These are phyloP conservation scores for Urechis unicinctus DNA, from an alignment of 2,888 invertebrate genomes.

Conservation along the genomic window DNA sequence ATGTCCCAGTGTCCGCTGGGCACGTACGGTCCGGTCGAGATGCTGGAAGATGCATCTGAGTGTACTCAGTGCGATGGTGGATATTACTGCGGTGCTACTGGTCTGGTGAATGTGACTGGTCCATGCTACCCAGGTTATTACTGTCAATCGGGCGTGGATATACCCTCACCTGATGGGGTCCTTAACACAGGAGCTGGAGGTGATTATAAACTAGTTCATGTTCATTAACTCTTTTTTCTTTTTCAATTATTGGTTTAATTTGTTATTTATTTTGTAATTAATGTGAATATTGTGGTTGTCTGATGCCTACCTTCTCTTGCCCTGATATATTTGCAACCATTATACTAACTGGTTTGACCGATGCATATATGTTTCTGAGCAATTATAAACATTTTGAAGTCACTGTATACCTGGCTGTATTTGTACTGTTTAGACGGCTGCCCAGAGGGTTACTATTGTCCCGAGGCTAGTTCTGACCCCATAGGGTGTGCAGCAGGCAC, in stretches of 20 bases:
- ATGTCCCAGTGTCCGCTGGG: constrained; percentile 36
- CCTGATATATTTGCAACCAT: no score
- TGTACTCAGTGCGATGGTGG: constrained; percentile 38
- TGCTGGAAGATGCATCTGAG: constrained; percentile 30
- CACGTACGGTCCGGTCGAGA: constrained; percentile 33
- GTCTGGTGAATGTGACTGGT: constrained; percentile 32
- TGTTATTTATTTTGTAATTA: no score
- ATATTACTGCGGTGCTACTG: constrained; percentile 34
- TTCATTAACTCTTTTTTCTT: not conserved
- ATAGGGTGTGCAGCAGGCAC: constrained; percentile 41
- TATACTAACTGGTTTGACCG: no score
- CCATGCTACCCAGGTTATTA: constrained; percentile 37
- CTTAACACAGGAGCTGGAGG: constrained; percentile 45
- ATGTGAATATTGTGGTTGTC: no score
- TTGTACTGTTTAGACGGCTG: constrained; percentile 23
- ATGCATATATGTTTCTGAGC: no score
- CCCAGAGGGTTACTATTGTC: constrained; percentile 41
- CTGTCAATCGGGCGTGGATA: constrained; percentile 32
- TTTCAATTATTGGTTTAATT: not conserved
- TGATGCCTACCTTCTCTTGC: no score
- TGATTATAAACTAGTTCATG: constrained; percentile 16
- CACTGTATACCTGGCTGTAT: no score
- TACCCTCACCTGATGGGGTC: constrained; percentile 27
- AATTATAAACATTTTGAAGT: no score
- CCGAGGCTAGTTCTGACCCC: constrained; percentile 31